Conservation (phyloP, 2,888 invertebrate species). For the Hymenopus coronatus region DNA sequence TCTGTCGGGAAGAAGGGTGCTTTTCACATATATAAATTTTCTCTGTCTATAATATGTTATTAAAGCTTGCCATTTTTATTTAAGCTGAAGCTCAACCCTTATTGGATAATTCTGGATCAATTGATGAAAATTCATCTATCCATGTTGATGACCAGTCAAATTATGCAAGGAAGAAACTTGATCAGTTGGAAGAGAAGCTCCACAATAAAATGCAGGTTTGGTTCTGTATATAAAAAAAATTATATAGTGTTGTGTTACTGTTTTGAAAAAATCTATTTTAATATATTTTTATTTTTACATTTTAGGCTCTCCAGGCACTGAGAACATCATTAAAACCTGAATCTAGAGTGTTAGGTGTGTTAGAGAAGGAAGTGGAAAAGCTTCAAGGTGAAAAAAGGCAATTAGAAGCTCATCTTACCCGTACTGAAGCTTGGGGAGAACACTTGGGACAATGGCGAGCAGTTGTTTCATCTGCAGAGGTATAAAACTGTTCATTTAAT, state of each 20-base stretch:
- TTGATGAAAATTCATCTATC: background rate
- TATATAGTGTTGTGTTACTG: background rate
- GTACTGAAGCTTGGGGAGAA: conserved; percentile 88
- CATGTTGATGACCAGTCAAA: conserved; percentile 69
- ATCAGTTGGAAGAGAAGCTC: conserved; percentile 79
- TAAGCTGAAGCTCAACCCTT: background rate
- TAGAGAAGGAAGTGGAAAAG: conserved; percentile 82
- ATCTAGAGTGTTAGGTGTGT: conserved; percentile 71
- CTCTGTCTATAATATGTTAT: too few species aligned
- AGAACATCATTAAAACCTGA: conserved; percentile 79
- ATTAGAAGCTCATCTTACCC: conserved; percentile 77
- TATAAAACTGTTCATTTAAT: conserved; percentile 42
- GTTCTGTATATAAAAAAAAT: background rate
- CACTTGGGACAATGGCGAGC: conserved; percentile 87
- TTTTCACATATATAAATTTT: too few species aligned
- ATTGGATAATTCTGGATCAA: background rate
- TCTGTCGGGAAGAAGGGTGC: too few species aligned
- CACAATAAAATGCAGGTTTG: conserved; percentile 73
- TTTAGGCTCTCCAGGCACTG: conserved; percentile 71
- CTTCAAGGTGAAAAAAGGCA: conserved; percentile 76
- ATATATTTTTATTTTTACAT: background rate
- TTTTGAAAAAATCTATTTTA: background rate
- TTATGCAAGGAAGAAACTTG: conserved; percentile 76
- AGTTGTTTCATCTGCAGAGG: conserved; percentile 78
- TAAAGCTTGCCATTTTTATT: background rate